A percentile compares a stretch with the other conserved stretches of the same genome.
These are phyloP conservation scores for Philereme vetulata DNA, from an alignment of 2,888 invertebrate genomes.

Conservation along the genomic window DNA sequence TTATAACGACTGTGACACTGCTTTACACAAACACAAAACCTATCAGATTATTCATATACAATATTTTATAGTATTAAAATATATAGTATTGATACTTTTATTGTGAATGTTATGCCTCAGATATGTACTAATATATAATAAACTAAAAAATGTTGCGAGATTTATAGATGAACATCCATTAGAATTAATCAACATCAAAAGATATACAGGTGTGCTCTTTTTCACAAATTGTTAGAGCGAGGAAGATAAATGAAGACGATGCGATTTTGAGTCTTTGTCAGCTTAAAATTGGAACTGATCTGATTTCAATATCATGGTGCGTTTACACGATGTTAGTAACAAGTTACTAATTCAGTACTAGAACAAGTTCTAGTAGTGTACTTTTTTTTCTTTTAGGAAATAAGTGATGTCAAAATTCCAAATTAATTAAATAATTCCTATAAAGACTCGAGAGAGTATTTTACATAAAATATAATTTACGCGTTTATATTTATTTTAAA, in stretches of 20 bases:
- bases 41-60: constrained; percentile 14
- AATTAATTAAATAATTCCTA: constrained; percentile 11
- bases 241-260: background rate
- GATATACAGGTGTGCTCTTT: constrained; percentile 5
- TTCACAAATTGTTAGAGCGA: constrained; percentile 5
- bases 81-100: too few relatives aligned
- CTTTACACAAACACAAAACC: constrained; percentile 9
- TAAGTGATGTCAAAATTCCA: constrained; percentile 1
- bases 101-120: too few relatives aligned
- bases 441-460: constrained; percentile 1
- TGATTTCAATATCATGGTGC: constrained; percentile 6
- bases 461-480: background rate
- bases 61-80: background rate
- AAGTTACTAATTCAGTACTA: background rate
- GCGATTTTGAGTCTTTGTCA: background rate
- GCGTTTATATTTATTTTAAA: constrained; percentile 3
- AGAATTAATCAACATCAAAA: constrained; percentile 13
- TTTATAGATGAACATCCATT: constrained; percentile 1
- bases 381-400: background rate
- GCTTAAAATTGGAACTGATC: background rate
- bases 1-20: constrained; percentile 3
- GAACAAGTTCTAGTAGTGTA: background rate
- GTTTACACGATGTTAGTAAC: constrained; percentile 16
- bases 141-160: constrained; percentile 15
- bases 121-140: background rate